Conservation (phyloP, 1,140 invertebrate species). For the Neodiprion pinetum region DNA sequence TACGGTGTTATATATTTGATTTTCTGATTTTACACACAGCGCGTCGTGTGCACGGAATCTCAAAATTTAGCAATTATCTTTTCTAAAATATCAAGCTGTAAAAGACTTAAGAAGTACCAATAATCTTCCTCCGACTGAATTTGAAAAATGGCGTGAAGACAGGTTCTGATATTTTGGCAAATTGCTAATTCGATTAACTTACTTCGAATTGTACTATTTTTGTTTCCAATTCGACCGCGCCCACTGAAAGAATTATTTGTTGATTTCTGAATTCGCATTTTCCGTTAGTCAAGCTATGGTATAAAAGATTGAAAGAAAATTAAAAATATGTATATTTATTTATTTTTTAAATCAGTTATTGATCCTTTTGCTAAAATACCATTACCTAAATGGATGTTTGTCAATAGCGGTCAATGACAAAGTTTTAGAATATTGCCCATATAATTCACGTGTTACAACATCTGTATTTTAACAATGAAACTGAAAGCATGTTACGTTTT, state of each 20-base stretch:
- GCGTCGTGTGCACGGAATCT: neutral
- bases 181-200: neutral
- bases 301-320: neutral
- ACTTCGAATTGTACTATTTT: no score
- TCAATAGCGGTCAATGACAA: neutral
- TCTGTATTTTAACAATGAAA: no score
- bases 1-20: conserved; percentile 39
- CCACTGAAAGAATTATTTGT: no score
- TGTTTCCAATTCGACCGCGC: no score
- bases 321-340: no score
- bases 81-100: conserved; percentile 21
- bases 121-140: neutral
- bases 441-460: no score
- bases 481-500: no score
- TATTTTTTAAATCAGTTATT: neutral
- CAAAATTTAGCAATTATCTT: no score
- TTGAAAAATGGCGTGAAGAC: conserved; percentile 12
- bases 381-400: neutral
- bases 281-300: neutral
- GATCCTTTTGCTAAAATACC: neutral
- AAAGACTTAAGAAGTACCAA: neutral
- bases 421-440: neutral
- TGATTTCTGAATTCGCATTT: no score
- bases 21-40: conserved; percentile 22
- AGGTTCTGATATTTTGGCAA: neutral